phyloP scores from a whole-genome alignment of 2,888 invertebrate species.

The Magallana nippona region DNA sequence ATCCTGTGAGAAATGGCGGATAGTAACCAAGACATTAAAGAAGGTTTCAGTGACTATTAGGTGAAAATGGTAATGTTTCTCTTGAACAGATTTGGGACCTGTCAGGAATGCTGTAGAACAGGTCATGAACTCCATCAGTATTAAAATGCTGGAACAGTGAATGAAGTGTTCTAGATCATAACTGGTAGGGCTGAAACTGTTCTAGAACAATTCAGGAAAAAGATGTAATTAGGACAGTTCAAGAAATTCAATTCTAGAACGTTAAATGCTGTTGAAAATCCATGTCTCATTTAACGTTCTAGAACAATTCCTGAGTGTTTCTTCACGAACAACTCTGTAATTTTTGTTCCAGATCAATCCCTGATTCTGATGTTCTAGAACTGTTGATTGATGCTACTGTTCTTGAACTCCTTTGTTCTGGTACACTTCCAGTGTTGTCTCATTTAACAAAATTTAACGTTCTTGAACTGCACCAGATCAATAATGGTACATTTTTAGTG shows the following conservation, averaged over 20 bases:
- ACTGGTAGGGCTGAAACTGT: too few relatives aligned
- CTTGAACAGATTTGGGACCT: too few relatives aligned
- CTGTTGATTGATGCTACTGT: background rate
- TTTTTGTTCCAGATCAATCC: background rate
- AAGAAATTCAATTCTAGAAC: background rate
- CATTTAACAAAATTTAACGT: slow-evolving; percentile 21
- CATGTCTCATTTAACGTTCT: slow-evolving; percentile 21
- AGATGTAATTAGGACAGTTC: too few relatives aligned
- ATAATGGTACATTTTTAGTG: background rate
- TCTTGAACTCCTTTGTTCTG: slow-evolving; percentile 5
- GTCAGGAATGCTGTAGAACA: too few relatives aligned
- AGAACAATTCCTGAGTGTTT: background rate
- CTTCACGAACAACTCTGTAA: background rate
- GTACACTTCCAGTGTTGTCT: slow-evolving; percentile 9
- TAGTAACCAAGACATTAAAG: too few relatives aligned
- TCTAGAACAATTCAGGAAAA: too few relatives aligned
- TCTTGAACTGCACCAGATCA: slow-evolving; percentile 4
- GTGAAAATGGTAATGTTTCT: too few relatives aligned
- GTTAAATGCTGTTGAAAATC: slow-evolving; percentile 1
- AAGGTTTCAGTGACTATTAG: too few relatives aligned
- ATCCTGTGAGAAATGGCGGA: too few relatives aligned
- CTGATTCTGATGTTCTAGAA: slow-evolving; percentile 15
- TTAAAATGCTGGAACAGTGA: slow-evolving; percentile 4
- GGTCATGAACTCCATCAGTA: too few relatives aligned
- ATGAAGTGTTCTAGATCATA: slow-evolving; percentile 12